These are phyloP conservation scores for Rhea pennata DNA, from an alignment of 2,113 vertebrate genomes.

Conservation along the genomic window DNA sequence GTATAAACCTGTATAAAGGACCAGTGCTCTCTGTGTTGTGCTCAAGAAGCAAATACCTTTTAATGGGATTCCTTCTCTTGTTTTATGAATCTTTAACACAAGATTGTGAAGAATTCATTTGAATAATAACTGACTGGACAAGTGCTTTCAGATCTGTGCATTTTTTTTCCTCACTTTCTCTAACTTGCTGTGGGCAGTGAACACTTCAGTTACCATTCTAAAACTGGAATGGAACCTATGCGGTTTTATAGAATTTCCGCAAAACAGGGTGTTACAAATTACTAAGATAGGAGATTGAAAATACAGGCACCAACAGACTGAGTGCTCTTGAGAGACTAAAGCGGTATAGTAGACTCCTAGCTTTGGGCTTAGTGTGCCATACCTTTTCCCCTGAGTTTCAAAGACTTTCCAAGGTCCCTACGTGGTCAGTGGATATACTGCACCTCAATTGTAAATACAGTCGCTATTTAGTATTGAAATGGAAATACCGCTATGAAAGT, in stretches of 20 bases:
- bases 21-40: background rate
- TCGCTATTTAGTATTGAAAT: accelerated
- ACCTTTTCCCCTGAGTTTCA: background rate
- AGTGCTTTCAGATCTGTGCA: background rate
- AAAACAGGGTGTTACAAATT: background rate
- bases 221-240: background rate
- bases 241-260: background rate
- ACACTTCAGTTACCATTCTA: background rate
- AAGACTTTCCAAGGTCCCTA: background rate
- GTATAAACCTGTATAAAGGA: accelerated
- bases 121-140: background rate
- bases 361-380: background rate
- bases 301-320: accelerated
- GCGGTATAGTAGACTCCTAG: background rate
- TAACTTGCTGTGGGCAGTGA: background rate
- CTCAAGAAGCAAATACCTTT: background rate
- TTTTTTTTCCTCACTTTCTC: background rate
- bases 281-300: background rate
- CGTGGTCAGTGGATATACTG: background rate
- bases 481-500: background rate
- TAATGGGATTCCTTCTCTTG: background rate
- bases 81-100: background rate
- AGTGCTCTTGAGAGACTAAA: background rate
- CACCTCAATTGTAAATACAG: background rate
- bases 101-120: background rate